Percentiles rank a stretch among this genome's conserved stretches.
Conservation (phyloP, 2,113 vertebrate species). For the Eonycteris spelaea region DNA sequence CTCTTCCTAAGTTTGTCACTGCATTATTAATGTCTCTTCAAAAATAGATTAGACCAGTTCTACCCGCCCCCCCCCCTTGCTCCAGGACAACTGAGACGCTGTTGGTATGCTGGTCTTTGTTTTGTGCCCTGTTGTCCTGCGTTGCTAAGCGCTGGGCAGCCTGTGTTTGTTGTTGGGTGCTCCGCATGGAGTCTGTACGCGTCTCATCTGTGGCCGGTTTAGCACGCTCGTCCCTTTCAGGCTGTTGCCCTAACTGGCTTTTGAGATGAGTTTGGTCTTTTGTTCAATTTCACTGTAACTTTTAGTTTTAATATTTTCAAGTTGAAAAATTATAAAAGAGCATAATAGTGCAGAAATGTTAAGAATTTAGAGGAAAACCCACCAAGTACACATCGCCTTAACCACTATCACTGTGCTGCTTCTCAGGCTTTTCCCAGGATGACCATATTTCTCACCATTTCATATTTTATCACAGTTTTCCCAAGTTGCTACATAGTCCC, state of each 20-base stretch:
- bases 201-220: background rate
- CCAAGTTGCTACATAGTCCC: background rate
- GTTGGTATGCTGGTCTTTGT: background rate
- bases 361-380: background rate
- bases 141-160: constrained; percentile 61
- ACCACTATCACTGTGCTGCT: background rate
- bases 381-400: background rate
- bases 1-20: background rate
- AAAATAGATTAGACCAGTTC: constrained; percentile 26
- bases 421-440: background rate
- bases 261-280: background rate
- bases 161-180: background rate
- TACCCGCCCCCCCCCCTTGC: background rate
- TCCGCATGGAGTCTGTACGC: background rate
- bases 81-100: background rate
- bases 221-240: background rate
- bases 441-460: background rate
- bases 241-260: background rate
- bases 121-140: constrained; percentile 44
- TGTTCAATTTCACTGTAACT: background rate
- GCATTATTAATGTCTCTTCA: constrained; percentile 56
- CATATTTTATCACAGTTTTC: background rate
- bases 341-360: background rate
- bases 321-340: background rate
- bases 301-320: background rate